phyloP scores from a whole-genome alignment of 1,140 invertebrate genomes.

The Eriocheir sinensis region DNA sequence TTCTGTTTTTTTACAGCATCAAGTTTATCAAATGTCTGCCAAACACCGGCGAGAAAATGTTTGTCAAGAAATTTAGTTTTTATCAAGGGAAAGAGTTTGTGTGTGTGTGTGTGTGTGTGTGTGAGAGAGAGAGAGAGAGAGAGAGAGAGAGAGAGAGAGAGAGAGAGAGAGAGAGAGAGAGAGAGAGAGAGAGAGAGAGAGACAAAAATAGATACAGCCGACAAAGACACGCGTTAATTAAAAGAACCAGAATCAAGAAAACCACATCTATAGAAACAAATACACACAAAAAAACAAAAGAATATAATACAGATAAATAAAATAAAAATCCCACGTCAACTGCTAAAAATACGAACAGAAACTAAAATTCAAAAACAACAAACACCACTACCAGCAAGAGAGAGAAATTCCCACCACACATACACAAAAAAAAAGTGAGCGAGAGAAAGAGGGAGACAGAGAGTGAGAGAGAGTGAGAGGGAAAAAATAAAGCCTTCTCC shows the following conservation, averaged over 20 bases:
- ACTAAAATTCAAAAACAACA: neutral
- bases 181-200: neutral
- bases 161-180: neutral
- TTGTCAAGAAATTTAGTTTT: neutral
- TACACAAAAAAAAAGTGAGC: too few relatives aligned
- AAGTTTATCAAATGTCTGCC: conserved; percentile 23
- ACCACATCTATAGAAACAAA: neutral
- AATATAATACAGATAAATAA: neutral
- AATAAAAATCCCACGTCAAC: neutral
- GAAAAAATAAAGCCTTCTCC: neutral
- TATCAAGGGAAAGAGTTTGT: neutral
- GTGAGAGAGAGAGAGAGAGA: conserved; percentile 12
- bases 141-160: conserved; percentile 47
- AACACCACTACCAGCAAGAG: neutral
- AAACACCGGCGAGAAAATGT: neutral
- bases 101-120: neutral
- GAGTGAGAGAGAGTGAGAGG: neutral
- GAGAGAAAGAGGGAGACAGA: neutral
- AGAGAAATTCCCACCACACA: too few relatives aligned
- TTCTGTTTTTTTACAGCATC: neutral
- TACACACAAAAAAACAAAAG: neutral
- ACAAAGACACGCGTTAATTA: neutral
- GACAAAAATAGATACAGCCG: neutral
- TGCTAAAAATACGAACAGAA: neutral
- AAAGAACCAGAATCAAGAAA: too few relatives aligned